A percentile compares a stretch with the other conserved stretches of the same genome.
These are phyloP conservation scores for Phrynocephalus guinanensis DNA, from an alignment of 2,797 vertebrate species.

Conservation along the genomic window DNA sequence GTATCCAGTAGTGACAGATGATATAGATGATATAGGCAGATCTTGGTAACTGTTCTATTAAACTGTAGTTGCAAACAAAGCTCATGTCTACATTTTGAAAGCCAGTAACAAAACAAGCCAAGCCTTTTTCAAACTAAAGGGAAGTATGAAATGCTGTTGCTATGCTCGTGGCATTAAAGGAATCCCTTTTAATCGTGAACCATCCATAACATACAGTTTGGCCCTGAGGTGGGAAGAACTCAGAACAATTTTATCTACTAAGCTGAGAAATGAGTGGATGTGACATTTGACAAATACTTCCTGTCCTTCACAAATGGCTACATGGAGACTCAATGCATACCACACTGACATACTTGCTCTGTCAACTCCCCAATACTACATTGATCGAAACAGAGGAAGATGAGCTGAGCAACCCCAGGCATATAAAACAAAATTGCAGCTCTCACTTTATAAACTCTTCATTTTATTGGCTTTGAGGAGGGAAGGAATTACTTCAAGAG, in stretches of 20 bases:
- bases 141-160: no score
- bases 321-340: fast-evolving
- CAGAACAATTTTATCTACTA: background rate
- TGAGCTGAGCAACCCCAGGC: constrained; percentile 21
- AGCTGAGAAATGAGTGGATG: fast-evolving
- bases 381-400: constrained; percentile 34
- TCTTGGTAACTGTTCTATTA: no score
- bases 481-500: constrained; percentile 58
- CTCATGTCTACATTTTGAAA: no score
- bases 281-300: background rate
- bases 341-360: background rate
- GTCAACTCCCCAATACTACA: background rate
- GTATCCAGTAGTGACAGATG: no score
- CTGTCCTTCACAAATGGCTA: background rate
- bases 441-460: constrained; percentile 60
- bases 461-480: constrained; percentile 60
- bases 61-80: no score
- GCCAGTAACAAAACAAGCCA: no score
- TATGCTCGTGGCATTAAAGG: no score
- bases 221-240: fast-evolving
- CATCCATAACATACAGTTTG: no score
- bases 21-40: no score
- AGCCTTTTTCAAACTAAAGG: no score
- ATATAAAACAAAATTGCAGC: constrained; percentile 38
- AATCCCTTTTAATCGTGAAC: no score